Evolutionary conservation across 2,797 vertebrate genomes (phyloP), one percentile per base, ranked within the genome.

Genomic region (Rhynchotus rufescens): DNA sequence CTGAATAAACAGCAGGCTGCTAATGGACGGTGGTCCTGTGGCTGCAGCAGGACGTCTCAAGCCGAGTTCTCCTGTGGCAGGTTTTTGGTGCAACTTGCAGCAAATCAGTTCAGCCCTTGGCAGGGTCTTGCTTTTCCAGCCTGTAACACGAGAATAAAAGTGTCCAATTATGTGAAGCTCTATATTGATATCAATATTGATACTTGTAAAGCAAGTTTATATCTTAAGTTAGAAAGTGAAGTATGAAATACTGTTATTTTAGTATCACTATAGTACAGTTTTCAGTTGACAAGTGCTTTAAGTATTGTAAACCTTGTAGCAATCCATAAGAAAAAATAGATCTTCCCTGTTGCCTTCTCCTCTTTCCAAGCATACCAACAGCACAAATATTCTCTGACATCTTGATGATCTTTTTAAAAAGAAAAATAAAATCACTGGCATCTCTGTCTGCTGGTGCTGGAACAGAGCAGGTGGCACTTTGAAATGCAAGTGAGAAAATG

Each of bases 381-480:
- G 49, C 19, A 52, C 23, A 0, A 12, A 11, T 30, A 57, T 45
- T 22, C 2, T 0, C 45, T 74, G n/a, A 13, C 4, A 36, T 13
- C 34, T 34, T 34, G 23, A 26, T 19, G 32, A 26, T 12, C 12
- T 30, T 64, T 64, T 64, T 19, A 42, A 40, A 42, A 36, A 20
- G 23, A 34, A 34, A 13, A 52, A 28, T 52, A 52, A 52, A 52
- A 49, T 68, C 47, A 30, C 32, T 52, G 25, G 15, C 25, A 68
- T 19, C 25, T 68, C 32, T 5, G 9, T 51, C 12, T 38, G 32
- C 34, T 69, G 32, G 23, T 36, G 45, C 45, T 68, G 23, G 32
- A 45, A 36, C n/a, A n/a, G 10, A 45, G 30, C 30, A 45, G n/a
- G 11, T 47, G 44, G 10, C 14, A 9, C 23, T 22, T 32, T 21